Evolutionary conservation across 2,797 vertebrate species (phyloP).

Genomic region (Phoeniculus purpureus): DNA sequence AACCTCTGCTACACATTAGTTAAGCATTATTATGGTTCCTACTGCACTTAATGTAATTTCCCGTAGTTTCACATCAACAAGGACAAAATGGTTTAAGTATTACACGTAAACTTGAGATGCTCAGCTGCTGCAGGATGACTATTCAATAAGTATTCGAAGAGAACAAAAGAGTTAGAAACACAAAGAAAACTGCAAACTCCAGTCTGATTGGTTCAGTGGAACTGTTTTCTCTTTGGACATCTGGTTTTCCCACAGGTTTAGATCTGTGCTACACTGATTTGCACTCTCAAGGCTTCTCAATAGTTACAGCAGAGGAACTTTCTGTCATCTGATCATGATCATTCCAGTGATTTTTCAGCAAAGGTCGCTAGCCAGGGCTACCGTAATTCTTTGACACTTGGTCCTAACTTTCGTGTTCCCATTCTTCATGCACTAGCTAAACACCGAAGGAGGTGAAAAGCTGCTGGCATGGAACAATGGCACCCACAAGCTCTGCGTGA

Average conservation of each 20-base stretch:
- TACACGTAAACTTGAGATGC: background rate
- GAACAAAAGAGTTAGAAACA: background rate
- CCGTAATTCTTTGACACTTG: background rate
- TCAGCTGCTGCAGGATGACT: background rate
- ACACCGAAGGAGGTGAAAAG: fast-evolving
- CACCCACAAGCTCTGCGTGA: fast-evolving
- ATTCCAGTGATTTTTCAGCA: background rate
- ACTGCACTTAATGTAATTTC: background rate
- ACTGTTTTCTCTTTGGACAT: background rate
- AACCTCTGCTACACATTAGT: background rate
- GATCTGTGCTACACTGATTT: background rate
- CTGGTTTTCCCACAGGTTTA: background rate
- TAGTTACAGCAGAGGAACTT: background rate
- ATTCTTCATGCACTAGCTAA: background rate
- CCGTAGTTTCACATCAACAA: background rate
- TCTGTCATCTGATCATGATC: background rate
- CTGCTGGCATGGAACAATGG: fast-evolving
- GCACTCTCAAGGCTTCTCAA: background rate
- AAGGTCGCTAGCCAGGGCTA: background rate
- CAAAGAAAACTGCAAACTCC: background rate
- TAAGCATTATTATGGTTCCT: background rate
- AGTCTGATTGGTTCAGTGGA: background rate
- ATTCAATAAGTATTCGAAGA: background rate
- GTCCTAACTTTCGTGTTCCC: background rate
- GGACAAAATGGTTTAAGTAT: background rate